These are phyloP conservation scores for Holacanthus passer DNA, from an alignment of 2,113 vertebrate genomes.

Conservation along the genomic window DNA sequence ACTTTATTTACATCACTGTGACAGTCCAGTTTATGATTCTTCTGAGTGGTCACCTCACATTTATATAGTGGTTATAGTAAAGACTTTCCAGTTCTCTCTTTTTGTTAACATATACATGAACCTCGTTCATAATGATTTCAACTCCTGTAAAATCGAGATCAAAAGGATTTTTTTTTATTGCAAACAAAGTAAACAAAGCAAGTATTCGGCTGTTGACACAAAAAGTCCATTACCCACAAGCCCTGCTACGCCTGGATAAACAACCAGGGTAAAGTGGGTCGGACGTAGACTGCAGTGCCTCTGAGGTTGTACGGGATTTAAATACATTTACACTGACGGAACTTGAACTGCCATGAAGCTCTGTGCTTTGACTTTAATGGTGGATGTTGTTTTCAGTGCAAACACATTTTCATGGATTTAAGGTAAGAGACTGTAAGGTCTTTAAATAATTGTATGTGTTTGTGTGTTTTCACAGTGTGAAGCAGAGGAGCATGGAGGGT, in stretches of 20 bases:
- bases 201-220: background rate
- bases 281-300: background rate
- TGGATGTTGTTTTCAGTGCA: background rate
- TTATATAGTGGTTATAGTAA: too few species aligned
- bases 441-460: background rate
- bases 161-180: too few species aligned
- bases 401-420: background rate
- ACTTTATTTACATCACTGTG: too few species aligned
- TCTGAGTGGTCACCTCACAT: too few species aligned
- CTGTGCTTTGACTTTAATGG: background rate
- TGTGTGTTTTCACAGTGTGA: conserved; percentile 82
- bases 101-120: background rate
- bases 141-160: background rate
- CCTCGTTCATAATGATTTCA: background rate
- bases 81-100: too few species aligned
- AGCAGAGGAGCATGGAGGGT: conserved; percentile 81
- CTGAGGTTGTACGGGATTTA: background rate
- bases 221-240: conserved; percentile 19
- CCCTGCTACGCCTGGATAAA: background rate
- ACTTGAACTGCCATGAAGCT: background rate
- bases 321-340: background rate
- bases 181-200: too few species aligned
- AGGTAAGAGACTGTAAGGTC: background rate
- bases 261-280: conserved; percentile 3
- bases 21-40: too few species aligned